Evolutionary conservation across 2,113 vertebrate genomes (phyloP).

Genomic region (Neogobius melanostomus): DNA sequence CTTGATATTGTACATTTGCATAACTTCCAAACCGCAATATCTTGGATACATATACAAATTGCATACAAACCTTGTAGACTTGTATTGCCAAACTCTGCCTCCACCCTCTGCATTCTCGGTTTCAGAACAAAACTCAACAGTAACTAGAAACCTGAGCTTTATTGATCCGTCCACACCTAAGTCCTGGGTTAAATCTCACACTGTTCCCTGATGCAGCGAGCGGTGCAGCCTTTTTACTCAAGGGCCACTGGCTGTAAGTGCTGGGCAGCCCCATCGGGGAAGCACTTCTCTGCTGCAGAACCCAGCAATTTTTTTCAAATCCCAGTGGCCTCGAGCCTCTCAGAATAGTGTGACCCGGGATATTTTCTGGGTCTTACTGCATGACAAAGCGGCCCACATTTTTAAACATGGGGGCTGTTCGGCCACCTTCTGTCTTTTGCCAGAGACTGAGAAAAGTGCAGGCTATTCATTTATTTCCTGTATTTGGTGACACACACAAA

Average conservation of each 20-base stretch:
- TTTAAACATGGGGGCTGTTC: neutral
- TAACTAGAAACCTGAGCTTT: too few species aligned
- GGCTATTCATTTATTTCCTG: too few species aligned
- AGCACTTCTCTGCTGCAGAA: neutral
- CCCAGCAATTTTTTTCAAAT: conserved; percentile 11
- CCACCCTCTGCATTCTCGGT: too few species aligned
- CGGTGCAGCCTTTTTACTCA: conserved; percentile 7
- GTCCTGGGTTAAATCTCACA: neutral
- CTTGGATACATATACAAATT: too few species aligned
- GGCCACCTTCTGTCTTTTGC: too few species aligned
- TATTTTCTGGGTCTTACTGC: neutral
- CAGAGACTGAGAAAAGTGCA: too few species aligned
- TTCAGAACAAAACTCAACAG: too few species aligned
- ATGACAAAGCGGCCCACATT: conserved; percentile 15
- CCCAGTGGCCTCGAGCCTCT: conserved; percentile 14
- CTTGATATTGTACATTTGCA: too few species aligned
- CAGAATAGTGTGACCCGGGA: neutral
- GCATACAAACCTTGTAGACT: too few species aligned
- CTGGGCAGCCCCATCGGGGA: neutral
- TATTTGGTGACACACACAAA: too few species aligned
- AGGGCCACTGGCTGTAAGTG: conserved; percentile 4
- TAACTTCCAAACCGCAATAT: too few species aligned
- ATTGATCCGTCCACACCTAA: neutral
- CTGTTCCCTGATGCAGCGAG: conserved; percentile 4
- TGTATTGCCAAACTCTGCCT: too few species aligned